Evolutionary conservation across 2,113 vertebrate genomes (phyloP).

Genomic region (Syngnathus typhle): DNA sequence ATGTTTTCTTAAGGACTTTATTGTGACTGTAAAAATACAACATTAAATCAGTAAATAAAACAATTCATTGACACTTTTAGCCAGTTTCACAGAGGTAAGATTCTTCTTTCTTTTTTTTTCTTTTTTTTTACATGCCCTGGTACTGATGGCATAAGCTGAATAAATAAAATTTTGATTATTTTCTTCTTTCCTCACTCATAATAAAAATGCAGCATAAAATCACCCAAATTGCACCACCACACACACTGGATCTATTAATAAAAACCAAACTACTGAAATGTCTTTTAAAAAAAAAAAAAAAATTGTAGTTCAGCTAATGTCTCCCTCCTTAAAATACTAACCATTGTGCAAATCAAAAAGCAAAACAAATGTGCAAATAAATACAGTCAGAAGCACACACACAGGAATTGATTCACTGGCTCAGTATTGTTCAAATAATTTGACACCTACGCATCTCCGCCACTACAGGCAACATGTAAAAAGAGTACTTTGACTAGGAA

Average conservation of each 20-base stretch:
- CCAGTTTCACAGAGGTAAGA: conserved; percentile 41
- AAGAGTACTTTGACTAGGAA: conserved; percentile 32
- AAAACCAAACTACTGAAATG: not conserved
- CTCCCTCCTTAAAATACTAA: conserved; percentile 31
- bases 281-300: conserved; percentile 9
- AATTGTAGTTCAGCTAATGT: conserved; percentile 38
- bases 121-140: conserved; percentile 6
- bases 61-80: conserved; percentile 48
- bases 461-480: conserved; percentile 42
- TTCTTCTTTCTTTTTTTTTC: conserved; percentile 1
- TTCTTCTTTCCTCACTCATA: not conserved
- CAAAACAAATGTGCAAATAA: conserved; percentile 49
- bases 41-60: conserved; percentile 54
- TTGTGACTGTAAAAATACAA: conserved; percentile 63
- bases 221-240: conserved; percentile 19
- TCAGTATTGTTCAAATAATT: conserved; percentile 33
- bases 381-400: conserved; percentile 38
- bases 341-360: conserved; percentile 45
- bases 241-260: conserved; percentile 9
- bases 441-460: conserved; percentile 41
- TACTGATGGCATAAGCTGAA: conserved; percentile 11
- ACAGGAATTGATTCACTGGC: conserved; percentile 19
- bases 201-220: conserved; percentile 11
- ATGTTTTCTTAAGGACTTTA: conserved; percentile 54
- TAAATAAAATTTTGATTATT: conserved; percentile 16